Evolutionary conservation across 2,797 vertebrate genomes (phyloP).

Genomic region (Rhinogobio ventralis): DNA sequence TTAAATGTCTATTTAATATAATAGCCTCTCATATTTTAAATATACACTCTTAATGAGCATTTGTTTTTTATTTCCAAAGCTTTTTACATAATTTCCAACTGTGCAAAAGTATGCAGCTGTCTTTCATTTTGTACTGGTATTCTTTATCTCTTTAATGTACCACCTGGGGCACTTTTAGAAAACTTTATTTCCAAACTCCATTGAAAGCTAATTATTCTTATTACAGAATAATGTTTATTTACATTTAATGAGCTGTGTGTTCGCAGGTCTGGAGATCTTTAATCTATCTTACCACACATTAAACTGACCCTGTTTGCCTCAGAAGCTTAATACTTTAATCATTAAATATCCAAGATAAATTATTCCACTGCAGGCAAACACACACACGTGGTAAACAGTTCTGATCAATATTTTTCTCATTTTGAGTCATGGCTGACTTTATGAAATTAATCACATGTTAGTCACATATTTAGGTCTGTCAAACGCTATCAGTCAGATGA

Average conservation of each 20-base stretch:
- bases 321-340: conserved; percentile 40
- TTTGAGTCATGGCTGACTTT: conserved; percentile 44
- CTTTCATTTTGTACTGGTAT: background rate
- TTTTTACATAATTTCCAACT: background rate
- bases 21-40: background rate
- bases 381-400: conserved; percentile 34
- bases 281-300: conserved; percentile 33
- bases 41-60: background rate
- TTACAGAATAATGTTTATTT: conserved; percentile 39
- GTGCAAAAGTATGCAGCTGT: background rate
- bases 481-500: background rate
- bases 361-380: conserved; percentile 15
- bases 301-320: conserved; percentile 31
- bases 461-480: conserved; percentile 47
- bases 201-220: conserved; percentile 26
- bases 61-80: background rate
- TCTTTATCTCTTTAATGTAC: background rate
- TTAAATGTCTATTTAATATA: background rate
- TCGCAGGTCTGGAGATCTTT: conserved; percentile 28
- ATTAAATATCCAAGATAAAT: conserved; percentile 40
- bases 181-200: conserved; percentile 32
- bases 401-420: conserved; percentile 44
- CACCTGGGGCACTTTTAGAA: background rate
- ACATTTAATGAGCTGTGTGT: conserved; percentile 26
- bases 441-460: conserved; percentile 48